Evolutionary conservation across 53 echinoderm and acorn worm species (phyloP).

Genomic region (Holothuria leucospilota): DNA sequence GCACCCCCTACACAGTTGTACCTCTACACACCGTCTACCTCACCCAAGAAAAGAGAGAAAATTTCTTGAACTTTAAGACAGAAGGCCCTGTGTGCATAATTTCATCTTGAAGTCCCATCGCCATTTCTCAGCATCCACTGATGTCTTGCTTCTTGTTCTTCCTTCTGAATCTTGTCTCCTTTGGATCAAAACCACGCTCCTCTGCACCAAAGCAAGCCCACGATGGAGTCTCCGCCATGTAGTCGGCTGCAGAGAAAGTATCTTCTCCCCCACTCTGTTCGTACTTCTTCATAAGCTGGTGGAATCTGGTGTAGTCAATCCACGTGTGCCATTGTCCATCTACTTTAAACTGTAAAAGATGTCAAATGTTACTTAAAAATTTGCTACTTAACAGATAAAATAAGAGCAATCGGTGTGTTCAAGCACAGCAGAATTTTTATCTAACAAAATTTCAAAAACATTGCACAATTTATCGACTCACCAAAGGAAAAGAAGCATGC

Average conservation of each 20-base stretch:
- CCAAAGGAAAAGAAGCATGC: too few species aligned
- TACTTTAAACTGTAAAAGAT: slow-evolving; percentile 76
- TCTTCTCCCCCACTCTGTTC: slow-evolving; percentile 75
- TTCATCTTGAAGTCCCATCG: background rate
- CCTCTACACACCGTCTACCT: too few species aligned
- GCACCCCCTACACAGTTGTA: too few species aligned
- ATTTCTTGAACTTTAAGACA: too few species aligned
- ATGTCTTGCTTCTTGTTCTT: slow-evolving; percentile 94
- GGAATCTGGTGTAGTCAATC: slow-evolving; percentile 93
- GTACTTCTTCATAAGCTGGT: slow-evolving; percentile 74
- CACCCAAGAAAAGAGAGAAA: too few species aligned
- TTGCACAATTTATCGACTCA: too few species aligned
- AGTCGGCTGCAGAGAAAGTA: slow-evolving; percentile 77
- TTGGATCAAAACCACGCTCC: slow-evolving; percentile 93
- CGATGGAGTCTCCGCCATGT: slow-evolving; percentile 91
- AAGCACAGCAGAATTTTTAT: too few species aligned
- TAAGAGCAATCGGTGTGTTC: too few species aligned
- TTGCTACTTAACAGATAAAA: too few species aligned
- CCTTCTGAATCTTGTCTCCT: slow-evolving; percentile 86
- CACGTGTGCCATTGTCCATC: slow-evolving; percentile 91
- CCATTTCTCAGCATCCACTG: slow-evolving; percentile 76
- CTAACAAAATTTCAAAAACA: too few species aligned
- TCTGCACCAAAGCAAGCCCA: slow-evolving; percentile 90
- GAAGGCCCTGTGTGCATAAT: too few species aligned
- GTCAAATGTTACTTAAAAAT: too few species aligned